phyloP scores from a whole-genome alignment of 1,140 invertebrate species.

The Phymorhynchus buccinoides region DNA sequence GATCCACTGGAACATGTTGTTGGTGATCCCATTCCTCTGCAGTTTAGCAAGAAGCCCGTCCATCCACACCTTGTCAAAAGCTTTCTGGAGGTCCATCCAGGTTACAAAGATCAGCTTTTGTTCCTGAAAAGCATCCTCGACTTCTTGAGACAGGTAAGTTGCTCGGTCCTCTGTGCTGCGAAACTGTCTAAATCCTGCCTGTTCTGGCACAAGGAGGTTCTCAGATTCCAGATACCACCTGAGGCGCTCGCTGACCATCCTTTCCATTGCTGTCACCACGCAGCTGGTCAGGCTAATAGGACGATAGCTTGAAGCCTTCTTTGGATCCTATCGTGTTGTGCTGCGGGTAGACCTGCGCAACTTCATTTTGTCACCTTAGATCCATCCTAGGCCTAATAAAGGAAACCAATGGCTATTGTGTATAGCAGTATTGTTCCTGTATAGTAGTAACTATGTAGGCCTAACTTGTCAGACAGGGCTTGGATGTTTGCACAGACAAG shows the following conservation, averaged over 20 bases:
- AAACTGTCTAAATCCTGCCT: constrained; percentile 38
- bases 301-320: too few relatives aligned
- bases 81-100: constrained; percentile 34
- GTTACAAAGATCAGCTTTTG: background rate
- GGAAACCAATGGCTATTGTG: too few relatives aligned
- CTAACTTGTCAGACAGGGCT: too few relatives aligned
- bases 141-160: constrained; percentile 32
- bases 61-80: constrained; percentile 34
- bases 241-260: constrained; percentile 3
- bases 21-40: background rate
- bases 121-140: constrained; percentile 31
- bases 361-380: too few relatives aligned
- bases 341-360: too few relatives aligned
- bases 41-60: constrained; percentile 19
- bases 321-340: too few relatives aligned
- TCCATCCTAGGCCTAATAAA: too few relatives aligned
- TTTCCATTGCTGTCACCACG: too few relatives aligned
- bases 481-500: too few relatives aligned
- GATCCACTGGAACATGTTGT: constrained; percentile 19
- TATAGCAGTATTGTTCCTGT: too few relatives aligned
- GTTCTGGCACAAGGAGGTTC: background rate
- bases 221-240: constrained; percentile 22
- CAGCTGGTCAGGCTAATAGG: too few relatives aligned
- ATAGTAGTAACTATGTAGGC: too few relatives aligned
- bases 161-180: constrained; percentile 28